Evolutionary conservation across 2,888 invertebrate species (phyloP).

Genomic region (Phanerotoma sp.): DNA sequence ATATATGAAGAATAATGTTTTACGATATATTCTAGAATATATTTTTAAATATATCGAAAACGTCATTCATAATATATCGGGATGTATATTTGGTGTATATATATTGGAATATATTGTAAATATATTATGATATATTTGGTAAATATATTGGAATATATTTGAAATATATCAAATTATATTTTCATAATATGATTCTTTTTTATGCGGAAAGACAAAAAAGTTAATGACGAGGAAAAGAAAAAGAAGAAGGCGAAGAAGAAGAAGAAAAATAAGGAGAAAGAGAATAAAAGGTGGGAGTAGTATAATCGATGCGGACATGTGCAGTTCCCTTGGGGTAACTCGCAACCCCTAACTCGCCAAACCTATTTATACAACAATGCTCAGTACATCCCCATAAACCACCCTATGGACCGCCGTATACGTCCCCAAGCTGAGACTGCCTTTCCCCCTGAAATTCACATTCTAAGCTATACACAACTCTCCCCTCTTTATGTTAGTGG

Average conservation of each 20-base stretch:
- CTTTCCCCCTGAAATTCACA: too few relatives aligned
- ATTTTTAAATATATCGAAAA: too few relatives aligned
- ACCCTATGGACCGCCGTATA: slow-evolving; percentile 49
- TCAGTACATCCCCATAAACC: slow-evolving; percentile 55
- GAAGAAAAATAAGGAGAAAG: slow-evolving; percentile 5
- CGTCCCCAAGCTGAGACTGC: slow-evolving; percentile 30
- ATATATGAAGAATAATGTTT: too few relatives aligned
- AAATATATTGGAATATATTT: too few relatives aligned
- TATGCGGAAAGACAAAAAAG: too few relatives aligned
- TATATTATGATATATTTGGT: too few relatives aligned
- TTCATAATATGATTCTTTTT: too few relatives aligned
- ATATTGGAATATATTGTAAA: too few relatives aligned
- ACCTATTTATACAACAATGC: slow-evolving; percentile 59
- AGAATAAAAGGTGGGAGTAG: slow-evolving; percentile 29
- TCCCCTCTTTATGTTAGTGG: slow-evolving; percentile 1
- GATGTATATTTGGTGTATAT: too few relatives aligned
- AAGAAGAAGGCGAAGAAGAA: slow-evolving; percentile 2
- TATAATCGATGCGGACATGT: slow-evolving; percentile 58
- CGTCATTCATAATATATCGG: too few relatives aligned
- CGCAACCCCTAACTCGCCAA: slow-evolving; percentile 58
- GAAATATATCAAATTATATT: too few relatives aligned
- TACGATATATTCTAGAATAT: too few relatives aligned
- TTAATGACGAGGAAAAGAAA: not conserved
- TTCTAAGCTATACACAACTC: slow-evolving; percentile 10
- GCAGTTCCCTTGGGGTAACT: slow-evolving; percentile 55